Evolutionary conservation across 1,140 invertebrate genomes (phyloP), one percentile per base, ranked within the genome.

Genomic region (Drosophila jambulina): DNA sequence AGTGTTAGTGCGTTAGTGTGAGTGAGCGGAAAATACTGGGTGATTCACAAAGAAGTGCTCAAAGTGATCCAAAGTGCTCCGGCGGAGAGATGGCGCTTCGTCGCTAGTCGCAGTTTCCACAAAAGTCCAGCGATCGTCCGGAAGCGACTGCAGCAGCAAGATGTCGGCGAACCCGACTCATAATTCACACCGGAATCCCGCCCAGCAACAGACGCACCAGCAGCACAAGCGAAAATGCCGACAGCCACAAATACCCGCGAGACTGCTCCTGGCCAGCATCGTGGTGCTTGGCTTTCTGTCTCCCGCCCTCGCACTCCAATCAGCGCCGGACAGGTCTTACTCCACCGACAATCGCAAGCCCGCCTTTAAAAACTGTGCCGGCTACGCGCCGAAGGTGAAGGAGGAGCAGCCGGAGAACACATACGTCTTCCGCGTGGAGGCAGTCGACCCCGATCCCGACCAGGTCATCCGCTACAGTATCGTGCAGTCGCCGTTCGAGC

Each of bases 381-480:
- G 88, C 48, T 96, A 96, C 75, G 94, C 93, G 46, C 95, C 96
- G 0, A 88, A 93, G 3, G 94, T 96, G 1, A 94, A 95, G 70
- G 96, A 96, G 92, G 95, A 96, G 85, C 94, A 95, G 81, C 91
- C 93, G 0, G 65, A 93, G 25, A 94, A 94, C 27, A 95, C 95
- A 0, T 92, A 86, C 58, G 96, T 96, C 5, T 94, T 96, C 32
- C 83, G 85, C 62, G 95, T 95, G 46, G 94, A 96, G 80, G 92
- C 93, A 13, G 96, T 97, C 92, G 95, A 95, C 48, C 94, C 94
- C 0, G 95, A 96, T 60, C 95, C 95, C 80, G 96, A 96, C 75
- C 97, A 97, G 29, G 96, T 94, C 40, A 95, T 98, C 29, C 95
- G 94, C 8, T 98, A 98, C 92, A 96, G 95, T 67, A 95, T 98